A percentile compares a stretch with the other conserved stretches of the same genome.
Conservation (phyloP, 2,797 vertebrate species). For the Brachymystax lenok region DNA sequence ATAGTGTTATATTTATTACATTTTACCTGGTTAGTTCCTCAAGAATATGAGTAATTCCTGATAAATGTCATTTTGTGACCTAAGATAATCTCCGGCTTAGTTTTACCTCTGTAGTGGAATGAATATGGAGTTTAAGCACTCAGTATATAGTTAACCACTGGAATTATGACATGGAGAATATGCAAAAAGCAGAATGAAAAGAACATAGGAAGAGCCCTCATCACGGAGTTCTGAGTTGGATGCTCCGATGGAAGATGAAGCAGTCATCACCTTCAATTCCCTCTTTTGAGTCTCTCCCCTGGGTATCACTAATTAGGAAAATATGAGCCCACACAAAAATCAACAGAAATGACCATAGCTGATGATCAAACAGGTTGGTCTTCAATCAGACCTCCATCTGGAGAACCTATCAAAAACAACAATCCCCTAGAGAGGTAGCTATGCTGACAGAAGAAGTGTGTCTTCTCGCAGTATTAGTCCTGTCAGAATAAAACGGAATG, state of each 20-base stretch:
- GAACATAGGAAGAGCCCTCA: background rate
- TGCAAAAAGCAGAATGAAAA: background rate
- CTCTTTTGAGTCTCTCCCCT: constrained; percentile 27
- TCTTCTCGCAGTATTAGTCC: no score
- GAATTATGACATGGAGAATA: background rate
- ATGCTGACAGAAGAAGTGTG: constrained; percentile 12
- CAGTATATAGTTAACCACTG: no score
- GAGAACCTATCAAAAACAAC: constrained; percentile 45
- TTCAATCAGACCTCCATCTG: constrained; percentile 49
- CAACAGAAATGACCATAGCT: constrained; percentile 49
- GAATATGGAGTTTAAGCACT: no score
- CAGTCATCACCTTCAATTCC: constrained; percentile 28
- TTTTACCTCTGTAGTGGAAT: no score
- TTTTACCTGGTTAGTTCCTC: no score
- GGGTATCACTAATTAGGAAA: constrained; percentile 49
- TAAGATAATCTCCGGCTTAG: no score
- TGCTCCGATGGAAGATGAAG: constrained; percentile 23
- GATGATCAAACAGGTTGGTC: constrained; percentile 48
- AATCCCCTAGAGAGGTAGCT: constrained; percentile 20
- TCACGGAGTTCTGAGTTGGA: background rate
- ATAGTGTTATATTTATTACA: background rate
- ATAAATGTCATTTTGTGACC: no score
- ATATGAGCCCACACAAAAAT: constrained; percentile 50
- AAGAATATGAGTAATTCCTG: no score
- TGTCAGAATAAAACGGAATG: no score